Base-by-base conservation (phyloP, 2,113 vertebrate species). In the Sclerurus mexicanus region DNA sequence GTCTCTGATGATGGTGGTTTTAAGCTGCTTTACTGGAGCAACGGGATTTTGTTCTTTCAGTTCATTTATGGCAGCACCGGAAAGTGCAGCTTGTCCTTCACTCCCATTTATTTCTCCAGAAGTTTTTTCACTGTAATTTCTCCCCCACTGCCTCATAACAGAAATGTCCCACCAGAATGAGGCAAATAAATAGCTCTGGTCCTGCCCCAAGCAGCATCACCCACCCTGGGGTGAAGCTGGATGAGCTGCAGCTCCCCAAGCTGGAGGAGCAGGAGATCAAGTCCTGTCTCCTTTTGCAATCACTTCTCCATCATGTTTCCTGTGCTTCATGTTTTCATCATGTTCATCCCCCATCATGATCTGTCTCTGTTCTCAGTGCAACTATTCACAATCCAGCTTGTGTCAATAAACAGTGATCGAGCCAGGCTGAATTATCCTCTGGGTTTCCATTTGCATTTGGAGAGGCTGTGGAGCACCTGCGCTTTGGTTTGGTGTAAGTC, bases 21-120 rank as follows among this genome's bases (percentile, higher is more conserved):
- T 76, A 87, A 87, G 63, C 68, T 80, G 52, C 75, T 83, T 92
- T 85, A 53, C 86, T 88, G 76, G 27, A 95, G 49, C 55, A 80
- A 84, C 16, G 59, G 44, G 69, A 75, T 85, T 91, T 68, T 67
- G 30, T 37, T 75, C 50, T 59, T 83, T 44, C 42, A 4, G 50
- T 37, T 74, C 2, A 2, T 72, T 90, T 78, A 47, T 2, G 7
- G 44, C 35, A 76, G 63, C 0, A 0, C 46, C 50, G 59, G 35
- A 69, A 86, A 4, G 2, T 9, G 20, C 33, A 84, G 60, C 1
- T 5, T 62, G 15, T 25, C 44, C 30, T 53, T 86, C 64, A 55
- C 37, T 56, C 46, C 52, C 30, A 24, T 39, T 49, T 49, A 23
- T 60, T 86, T 62, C 25, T 73, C 30, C 59, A 59, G 55, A 42